A percentile compares a stretch with the other conserved stretches of the same genome.
These are phyloP conservation scores for Callipepla squamata DNA, from an alignment of 2,113 vertebrate genomes.

Conservation along the genomic window DNA sequence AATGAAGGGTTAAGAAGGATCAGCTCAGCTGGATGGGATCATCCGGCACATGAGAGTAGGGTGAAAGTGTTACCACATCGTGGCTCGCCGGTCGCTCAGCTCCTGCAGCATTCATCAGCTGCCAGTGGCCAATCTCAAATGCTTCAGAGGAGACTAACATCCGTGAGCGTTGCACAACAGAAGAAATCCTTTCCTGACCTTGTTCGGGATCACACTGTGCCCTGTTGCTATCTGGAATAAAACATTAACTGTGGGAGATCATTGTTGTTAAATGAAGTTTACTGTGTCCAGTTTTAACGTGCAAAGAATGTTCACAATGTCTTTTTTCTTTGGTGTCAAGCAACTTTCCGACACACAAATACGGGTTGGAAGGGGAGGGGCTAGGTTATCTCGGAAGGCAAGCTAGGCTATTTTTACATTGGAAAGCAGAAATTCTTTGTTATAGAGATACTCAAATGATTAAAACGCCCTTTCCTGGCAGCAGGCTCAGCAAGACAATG, in stretches of 20 bases:
- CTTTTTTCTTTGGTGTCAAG: neutral
- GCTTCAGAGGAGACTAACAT: neutral
- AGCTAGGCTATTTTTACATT: neutral
- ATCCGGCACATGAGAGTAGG: neutral
- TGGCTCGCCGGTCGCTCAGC: neutral
- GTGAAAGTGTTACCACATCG: neutral
- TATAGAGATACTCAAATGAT: neutral
- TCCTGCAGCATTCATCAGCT: neutral
- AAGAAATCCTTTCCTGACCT: conserved; percentile 31
- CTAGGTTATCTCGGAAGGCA: neutral
- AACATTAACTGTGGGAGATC: conserved; percentile 1
- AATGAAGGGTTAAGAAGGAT: neutral
- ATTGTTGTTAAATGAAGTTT: neutral
- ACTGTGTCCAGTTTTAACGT: neutral
- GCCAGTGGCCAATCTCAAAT: neutral
- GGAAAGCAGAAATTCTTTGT: conserved; percentile 12
- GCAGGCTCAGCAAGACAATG: neutral
- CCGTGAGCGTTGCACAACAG: neutral
- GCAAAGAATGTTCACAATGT: neutral
- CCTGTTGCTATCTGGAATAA: neutral
- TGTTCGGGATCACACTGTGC: neutral
- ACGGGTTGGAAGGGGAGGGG: neutral
- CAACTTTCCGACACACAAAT: neutral
- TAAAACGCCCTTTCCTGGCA: conserved; percentile 30
- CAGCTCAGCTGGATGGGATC: neutral